A percentile compares a stretch with the other conserved stretches of the same genome.
These are phyloP conservation scores for Heliconius erato DNA, from an alignment of 2,888 invertebrate species.

Conservation along the genomic window DNA sequence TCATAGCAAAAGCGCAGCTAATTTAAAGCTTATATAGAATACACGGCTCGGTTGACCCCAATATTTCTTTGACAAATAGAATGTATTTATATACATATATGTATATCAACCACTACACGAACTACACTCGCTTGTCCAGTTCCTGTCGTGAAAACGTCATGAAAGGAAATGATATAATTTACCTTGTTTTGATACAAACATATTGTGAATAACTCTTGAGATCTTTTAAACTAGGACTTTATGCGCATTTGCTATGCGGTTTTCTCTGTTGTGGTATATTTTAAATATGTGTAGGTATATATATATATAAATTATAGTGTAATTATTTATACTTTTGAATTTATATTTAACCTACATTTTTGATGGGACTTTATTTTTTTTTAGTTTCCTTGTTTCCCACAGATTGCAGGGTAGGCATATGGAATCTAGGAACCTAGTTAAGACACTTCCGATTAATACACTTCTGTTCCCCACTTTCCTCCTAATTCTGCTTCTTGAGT, in stretches of 20 bases:
- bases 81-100: neutral
- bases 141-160: slow-evolving; percentile 11
- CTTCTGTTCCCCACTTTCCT: too few relatives aligned
- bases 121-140: neutral
- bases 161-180: slow-evolving; percentile 29
- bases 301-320: neutral
- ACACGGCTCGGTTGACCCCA: slow-evolving; percentile 36
- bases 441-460: too few relatives aligned
- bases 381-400: too few relatives aligned
- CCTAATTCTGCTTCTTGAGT: too few relatives aligned
- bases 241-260: neutral
- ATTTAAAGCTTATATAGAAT: slow-evolving; percentile 39
- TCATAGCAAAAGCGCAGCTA: slow-evolving; percentile 34
- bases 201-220: neutral
- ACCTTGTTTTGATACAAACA: neutral
- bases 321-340: neutral
- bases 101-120: neutral
- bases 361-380: neutral
- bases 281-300: neutral
- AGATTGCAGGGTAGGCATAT: too few relatives aligned
- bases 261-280: neutral
- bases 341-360: neutral
- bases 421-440: too few relatives aligned
- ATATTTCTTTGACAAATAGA: slow-evolving; percentile 22
- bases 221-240: slow-evolving; percentile 22